A percentile compares a stretch with the other conserved stretches of the same genome.
These are phyloP conservation scores for Molanna angustata DNA, from an alignment of 2,888 invertebrate species.

Conservation along the genomic window DNA sequence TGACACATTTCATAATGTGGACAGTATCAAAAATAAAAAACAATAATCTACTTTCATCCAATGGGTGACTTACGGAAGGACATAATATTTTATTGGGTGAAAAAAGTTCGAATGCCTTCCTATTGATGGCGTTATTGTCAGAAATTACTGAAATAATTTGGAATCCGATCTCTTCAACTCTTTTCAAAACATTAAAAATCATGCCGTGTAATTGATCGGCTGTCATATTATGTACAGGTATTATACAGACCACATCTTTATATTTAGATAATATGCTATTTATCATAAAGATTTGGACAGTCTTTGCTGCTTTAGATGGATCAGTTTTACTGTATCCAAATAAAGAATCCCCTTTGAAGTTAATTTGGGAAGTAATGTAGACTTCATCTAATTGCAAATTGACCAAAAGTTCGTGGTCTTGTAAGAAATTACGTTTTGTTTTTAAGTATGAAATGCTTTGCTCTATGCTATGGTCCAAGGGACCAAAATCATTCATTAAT, in stretches of 20 bases:
- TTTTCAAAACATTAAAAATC: slow-evolving; percentile 1
- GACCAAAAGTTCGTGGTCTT: neutral
- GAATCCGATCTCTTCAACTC: slow-evolving; percentile 9
- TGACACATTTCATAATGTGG: slow-evolving; percentile 5
- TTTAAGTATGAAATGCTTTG: too few species aligned
- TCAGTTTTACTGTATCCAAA: neutral
- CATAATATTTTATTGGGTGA: neutral
- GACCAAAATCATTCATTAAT: too few species aligned
- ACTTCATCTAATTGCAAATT: slow-evolving; percentile 5
- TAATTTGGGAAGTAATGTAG: slow-evolving; percentile 2
- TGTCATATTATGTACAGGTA: slow-evolving; percentile 6
- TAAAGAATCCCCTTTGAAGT: neutral
- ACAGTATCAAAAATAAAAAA: slow-evolving; percentile 10
- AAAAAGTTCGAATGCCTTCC: slow-evolving; percentile 7
- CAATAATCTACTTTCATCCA: slow-evolving; percentile 1
- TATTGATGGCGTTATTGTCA: slow-evolving; percentile 7
- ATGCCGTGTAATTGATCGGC: slow-evolving; percentile 2
- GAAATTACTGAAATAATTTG: neutral
- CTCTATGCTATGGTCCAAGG: too few species aligned
- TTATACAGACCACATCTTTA: slow-evolving; percentile 3
- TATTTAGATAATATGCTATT: slow-evolving; percentile 6
- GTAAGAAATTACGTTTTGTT: too few species aligned
- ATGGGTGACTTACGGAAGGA: slow-evolving; percentile 1
- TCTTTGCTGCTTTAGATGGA: neutral
- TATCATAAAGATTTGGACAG: slow-evolving; percentile 5